Evolutionary conservation across 2,113 vertebrate species (phyloP).

Genomic region (Poicephalus gulielmi): DNA sequence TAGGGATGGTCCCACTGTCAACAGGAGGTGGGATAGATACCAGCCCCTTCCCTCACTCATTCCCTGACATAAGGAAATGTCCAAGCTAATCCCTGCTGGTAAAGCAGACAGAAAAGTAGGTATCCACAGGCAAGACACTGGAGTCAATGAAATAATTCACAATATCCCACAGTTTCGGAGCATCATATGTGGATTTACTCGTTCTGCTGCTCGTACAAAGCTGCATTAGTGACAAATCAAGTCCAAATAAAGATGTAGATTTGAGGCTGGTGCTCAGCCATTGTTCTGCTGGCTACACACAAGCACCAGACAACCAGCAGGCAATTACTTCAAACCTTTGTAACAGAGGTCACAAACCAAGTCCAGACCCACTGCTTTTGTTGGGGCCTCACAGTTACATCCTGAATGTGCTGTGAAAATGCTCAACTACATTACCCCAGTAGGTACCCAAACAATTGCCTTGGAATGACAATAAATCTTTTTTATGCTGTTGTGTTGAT

Average conservation of each 20-base stretch:
- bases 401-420: neutral
- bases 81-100: neutral
- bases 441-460: neutral
- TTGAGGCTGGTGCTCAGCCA: neutral
- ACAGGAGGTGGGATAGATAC: neutral
- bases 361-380: neutral
- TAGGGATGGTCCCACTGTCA: neutral
- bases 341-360: neutral
- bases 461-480: neutral
- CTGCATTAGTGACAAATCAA: neutral
- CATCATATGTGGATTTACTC: accelerated
- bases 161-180: accelerated
- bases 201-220: neutral
- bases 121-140: neutral
- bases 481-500: neutral
- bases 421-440: neutral
- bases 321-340: accelerated
- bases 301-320: neutral
- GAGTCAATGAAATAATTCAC: neutral
- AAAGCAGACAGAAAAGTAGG: neutral
- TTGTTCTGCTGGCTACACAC: neutral
- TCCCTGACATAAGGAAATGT: neutral
- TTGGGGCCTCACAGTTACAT: neutral
- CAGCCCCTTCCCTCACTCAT: neutral
- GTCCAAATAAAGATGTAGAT: neutral